Evolutionary conservation across 2,888 invertebrate species (phyloP).

Genomic region (Sisyra terminalis): DNA sequence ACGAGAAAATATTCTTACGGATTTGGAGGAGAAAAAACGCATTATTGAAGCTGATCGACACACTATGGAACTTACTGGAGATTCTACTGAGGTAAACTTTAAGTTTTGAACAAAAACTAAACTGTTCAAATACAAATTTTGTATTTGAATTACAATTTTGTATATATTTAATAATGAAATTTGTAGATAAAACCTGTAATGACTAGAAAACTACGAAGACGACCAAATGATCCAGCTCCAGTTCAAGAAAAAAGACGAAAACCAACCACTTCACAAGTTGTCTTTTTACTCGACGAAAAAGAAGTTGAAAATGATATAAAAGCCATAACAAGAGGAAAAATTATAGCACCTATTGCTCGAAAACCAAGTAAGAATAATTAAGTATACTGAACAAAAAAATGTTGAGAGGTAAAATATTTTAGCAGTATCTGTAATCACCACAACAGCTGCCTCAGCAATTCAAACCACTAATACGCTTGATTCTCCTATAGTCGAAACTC

Average conservation of each 20-base stretch:
- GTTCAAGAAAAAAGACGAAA: slow-evolving; percentile 77
- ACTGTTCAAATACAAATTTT: too few species aligned
- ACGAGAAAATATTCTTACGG: slow-evolving; percentile 72
- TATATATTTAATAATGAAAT: slow-evolving; percentile 9
- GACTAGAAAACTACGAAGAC: slow-evolving; percentile 77
- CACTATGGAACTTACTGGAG: slow-evolving; percentile 80
- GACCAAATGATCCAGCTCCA: slow-evolving; percentile 89
- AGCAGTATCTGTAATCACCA: slow-evolving; percentile 1
- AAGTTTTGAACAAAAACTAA: too few species aligned
- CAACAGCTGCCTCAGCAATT: slow-evolving; percentile 1
- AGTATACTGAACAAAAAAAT: not conserved
- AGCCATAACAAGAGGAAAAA: slow-evolving; percentile 42
- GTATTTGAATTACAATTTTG: too few species aligned
- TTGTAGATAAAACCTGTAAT: slow-evolving; percentile 79
- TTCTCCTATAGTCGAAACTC: slow-evolving; percentile 50
- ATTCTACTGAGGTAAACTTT: slow-evolving; percentile 70
- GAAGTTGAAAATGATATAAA: slow-evolving; percentile 79
- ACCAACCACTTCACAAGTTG: slow-evolving; percentile 70
- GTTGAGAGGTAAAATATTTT: not conserved
- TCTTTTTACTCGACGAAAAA: slow-evolving; percentile 72
- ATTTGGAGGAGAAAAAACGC: slow-evolving; percentile 84
- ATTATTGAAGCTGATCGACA: slow-evolving; percentile 77
- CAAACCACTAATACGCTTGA: slow-evolving; percentile 18
- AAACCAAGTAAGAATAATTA: slow-evolving; percentile 29
- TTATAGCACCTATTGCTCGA: slow-evolving; percentile 23